Percentiles rank a stretch among this genome's conserved stretches.
These are phyloP conservation scores for Linepithema humile DNA, from an alignment of 1,140 invertebrate genomes.

Conservation along the genomic window DNA sequence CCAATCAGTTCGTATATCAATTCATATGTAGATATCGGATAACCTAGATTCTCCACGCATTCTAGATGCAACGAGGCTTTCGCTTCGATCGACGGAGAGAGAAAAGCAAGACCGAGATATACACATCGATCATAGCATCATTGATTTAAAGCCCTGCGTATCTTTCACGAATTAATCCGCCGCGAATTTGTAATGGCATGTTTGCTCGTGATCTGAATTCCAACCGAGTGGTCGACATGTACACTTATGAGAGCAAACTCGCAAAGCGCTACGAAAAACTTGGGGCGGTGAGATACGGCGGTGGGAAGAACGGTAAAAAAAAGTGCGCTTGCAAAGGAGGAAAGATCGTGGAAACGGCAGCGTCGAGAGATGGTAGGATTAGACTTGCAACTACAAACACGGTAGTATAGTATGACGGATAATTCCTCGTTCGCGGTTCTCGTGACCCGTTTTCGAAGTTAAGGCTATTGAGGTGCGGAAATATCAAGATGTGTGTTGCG, in stretches of 20 bases:
- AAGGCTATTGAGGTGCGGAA: slow-evolving; percentile 55
- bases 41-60: slow-evolving; percentile 35
- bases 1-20: slow-evolving; percentile 5
- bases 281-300: background rate
- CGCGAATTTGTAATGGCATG: background rate
- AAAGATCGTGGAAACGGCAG: background rate
- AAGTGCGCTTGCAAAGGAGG: background rate
- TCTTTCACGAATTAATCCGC: slow-evolving; percentile 58
- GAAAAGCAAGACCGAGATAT: background rate
- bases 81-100: background rate
- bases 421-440: slow-evolving; percentile 66
- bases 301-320: background rate
- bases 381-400: slow-evolving; percentile 53
- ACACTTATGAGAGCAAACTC: background rate
- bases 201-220: slow-evolving; percentile 21
- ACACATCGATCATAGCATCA: slow-evolving; percentile 7
- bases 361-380: slow-evolving; percentile 35
- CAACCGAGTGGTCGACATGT: background rate
- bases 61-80: background rate
- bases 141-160: slow-evolving; percentile 40
- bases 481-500: slow-evolving; percentile 40
- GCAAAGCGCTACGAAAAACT: slow-evolving; percentile 18
- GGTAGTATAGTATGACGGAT: slow-evolving; percentile 57
- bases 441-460: slow-evolving; percentile 65
- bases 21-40: background rate